phyloP scores from a whole-genome alignment of 2,797 vertebrate species.

The Hybognathus amarus region DNA sequence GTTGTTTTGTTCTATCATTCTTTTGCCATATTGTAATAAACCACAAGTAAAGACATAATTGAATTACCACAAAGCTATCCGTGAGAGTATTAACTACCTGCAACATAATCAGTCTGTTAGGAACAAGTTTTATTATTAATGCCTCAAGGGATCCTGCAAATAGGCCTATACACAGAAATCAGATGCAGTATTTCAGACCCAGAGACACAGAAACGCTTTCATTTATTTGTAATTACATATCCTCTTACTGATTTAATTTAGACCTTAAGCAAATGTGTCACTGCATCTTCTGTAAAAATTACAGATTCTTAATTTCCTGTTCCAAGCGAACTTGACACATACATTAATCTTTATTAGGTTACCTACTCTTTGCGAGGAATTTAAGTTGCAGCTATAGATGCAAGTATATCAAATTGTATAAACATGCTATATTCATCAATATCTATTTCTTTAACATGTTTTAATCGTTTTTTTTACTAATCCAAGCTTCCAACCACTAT shows the following conservation, averaged over 20 bases:
- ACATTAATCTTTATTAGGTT: background rate
- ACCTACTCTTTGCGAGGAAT: background rate
- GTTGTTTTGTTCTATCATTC: background rate
- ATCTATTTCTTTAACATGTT: background rate
- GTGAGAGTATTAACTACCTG: background rate
- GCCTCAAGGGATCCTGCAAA: background rate
- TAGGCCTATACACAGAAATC: background rate
- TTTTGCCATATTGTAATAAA: background rate
- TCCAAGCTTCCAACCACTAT: background rate
- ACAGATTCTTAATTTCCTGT: background rate
- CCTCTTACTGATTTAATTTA: slow-evolving; percentile 12
- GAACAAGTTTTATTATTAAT: slow-evolving; percentile 16
- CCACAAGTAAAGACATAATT: slow-evolving; percentile 16
- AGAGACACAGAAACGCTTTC: background rate
- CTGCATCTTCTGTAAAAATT: background rate
- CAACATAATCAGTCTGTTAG: slow-evolving; percentile 18
- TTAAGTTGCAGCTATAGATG: background rate
- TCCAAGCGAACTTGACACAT: background rate
- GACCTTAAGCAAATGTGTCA: slow-evolving; percentile 7
- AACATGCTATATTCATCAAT: background rate
- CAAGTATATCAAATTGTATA: background rate
- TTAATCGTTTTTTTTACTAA: background rate
- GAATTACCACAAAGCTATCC: slow-evolving; percentile 13
- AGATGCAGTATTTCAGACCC: background rate
- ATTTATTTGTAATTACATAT: background rate